Base-by-base conservation (phyloP, 1,140 invertebrate species). In the Neotoxoptera formosana region DNA sequence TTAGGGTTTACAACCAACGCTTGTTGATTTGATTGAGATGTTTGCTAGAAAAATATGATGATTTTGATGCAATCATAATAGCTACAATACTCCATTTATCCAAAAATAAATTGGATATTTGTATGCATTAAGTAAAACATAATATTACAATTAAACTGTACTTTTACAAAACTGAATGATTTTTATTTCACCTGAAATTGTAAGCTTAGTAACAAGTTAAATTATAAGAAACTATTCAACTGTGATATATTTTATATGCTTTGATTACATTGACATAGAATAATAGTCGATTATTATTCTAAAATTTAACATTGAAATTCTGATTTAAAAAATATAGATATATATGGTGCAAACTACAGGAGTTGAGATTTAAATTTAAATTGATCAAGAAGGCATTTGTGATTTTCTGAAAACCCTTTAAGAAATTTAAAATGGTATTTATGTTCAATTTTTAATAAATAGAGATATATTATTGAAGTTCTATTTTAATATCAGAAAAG, bases 1-100 rank as follows among this genome's bases (percentile, higher is more conserved):
- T 98, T 98, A 0, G 98, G 96, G 95, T 98, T 98, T 56, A 98
- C 97, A n/a, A 95, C 94, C 41, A 94, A 94, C 21, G 94, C 94
- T 93, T 95, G 95, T 88, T 94, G 94, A 81, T 83, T 93, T 93
- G 91, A 84, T 93, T 93, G 91, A 86, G 91, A 86, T 56, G 91
- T 86, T 86, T 93, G 91, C 91, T 93, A 93, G 81, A 93, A 92
- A 84, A 93, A 93, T 83, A 91, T 91, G 90, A 83, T 93, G 60
- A 76, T 93, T 56, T 93, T 48, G 81, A 93, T 86, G 81, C 91
- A 84, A 84, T 93, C 56, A 76, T 17, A 86, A 83, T 45, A 86
- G 81, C 81, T 53, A 56, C 17, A 90, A 56, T 25, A 90, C 30
- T 41, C 51, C 34, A 47, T 90, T 90, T 51, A 60, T 60, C 23